phyloP scores from a whole-genome alignment of 2,113 vertebrate species.

The Motacilla alba region DNA sequence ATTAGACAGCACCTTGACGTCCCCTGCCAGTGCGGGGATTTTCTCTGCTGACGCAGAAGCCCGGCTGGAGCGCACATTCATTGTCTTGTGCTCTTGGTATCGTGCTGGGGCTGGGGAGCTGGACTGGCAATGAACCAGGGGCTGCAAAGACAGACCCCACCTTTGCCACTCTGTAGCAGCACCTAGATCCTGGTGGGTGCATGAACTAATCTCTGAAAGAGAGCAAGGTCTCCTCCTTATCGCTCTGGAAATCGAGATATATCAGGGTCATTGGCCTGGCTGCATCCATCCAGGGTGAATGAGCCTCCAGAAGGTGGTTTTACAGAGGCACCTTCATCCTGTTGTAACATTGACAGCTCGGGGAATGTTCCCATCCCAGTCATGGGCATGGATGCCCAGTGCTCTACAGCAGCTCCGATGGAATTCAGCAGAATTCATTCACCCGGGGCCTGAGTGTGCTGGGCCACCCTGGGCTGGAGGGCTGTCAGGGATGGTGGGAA shows the following conservation, averaged over 20 bases:
- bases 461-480: background rate
- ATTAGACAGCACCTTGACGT: background rate
- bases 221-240: background rate
- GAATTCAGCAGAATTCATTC: background rate
- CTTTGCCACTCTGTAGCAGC: background rate
- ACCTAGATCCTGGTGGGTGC: background rate
- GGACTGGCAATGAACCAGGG: background rate
- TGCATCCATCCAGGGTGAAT: background rate
- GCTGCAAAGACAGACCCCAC: background rate
- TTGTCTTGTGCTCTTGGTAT: background rate
- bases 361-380: background rate
- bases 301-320: background rate
- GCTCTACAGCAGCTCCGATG: fast-evolving
- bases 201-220: background rate
- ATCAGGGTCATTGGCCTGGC: background rate
- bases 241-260: background rate
- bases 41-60: background rate
- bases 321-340: background rate
- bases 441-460: background rate
- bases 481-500: background rate
- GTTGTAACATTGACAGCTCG: fast-evolving
- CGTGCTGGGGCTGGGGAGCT: background rate
- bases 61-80: fast-evolving
- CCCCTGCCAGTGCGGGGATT: background rate
- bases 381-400: fast-evolving